Percentiles rank a stretch among this genome's conserved stretches.
These are phyloP conservation scores for Rattus norvegicus DNA, from an alignment of 2,113 vertebrate species.

Conservation along the genomic window GRCr8 NC_086031.1:79746001-79746500, in stretches of 20 bases:
- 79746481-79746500: neutral
- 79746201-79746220: too few relatives aligned
- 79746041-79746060: neutral
- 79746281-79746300: neutral
- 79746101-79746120: neutral
- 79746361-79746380: neutral
- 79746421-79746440: neutral
- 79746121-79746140: neutral
- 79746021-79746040: neutral
- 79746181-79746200: too few relatives aligned
- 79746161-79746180: slow-evolving; percentile 15
- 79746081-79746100: neutral
- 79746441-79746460: neutral
- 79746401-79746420: neutral
- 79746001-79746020: neutral
- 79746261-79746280: too few relatives aligned
- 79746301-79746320: slow-evolving; percentile 21
- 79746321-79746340: neutral
- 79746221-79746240: too few relatives aligned
- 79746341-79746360: neutral
- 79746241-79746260: too few relatives aligned
- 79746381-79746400: neutral
- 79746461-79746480: neutral
- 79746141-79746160: slow-evolving; percentile 53
- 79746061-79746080: neutral